Base-by-base conservation (phyloP, 30 jellyfish, hydroid and myxozoan species). In the Aurelia sp. region DNA sequence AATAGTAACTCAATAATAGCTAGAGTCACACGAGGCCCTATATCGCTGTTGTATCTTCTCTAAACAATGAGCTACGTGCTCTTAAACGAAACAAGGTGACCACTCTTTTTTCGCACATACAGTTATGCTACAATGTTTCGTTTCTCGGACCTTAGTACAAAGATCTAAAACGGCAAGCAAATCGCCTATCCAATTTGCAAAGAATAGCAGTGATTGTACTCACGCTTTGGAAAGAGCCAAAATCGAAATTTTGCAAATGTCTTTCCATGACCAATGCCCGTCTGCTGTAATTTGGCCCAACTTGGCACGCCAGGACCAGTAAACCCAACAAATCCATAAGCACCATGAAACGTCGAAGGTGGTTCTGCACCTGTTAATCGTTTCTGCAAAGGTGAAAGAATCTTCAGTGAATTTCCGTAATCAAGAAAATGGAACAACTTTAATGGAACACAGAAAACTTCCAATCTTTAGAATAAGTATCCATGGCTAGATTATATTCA, bases 151-250 rank as follows among this genome's bases (percentile, higher is more conserved):
- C 50, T 38, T 1, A 38, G 8, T 2, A 38, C 50, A 38, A 38
- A 38, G 50, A 38, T 38, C 50, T 8, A 7, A 38, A 38, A 38
- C 50, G 3, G 3, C 50, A 8, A 7, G 50, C 50, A 38, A 38
- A 38, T 35, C 47, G 47, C 47, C 47, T 0, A 35, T 38, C 50
- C 50, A 15, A 58, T 59, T 21, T 8, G 50, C 59, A 67, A 67
- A n/a, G 55, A 22, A 67, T 35, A 59, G 15, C 11, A 59, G 1
- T 67, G 19, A 13, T 59, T 4, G 15, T 17, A 70, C 92, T 8
- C 63, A 84, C 93, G 93, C 38, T 51, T 74, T 24, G 93, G 88
- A 71, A 84, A 8, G 70, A 77, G 74, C 93, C 87, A 72, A 33
- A 84, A 84, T 17, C 93, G 65, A 3, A 65, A 8, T 15, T 73